Base-by-base conservation (phyloP, 2,797 vertebrate genomes). In the Sus cebifrons region DNA sequence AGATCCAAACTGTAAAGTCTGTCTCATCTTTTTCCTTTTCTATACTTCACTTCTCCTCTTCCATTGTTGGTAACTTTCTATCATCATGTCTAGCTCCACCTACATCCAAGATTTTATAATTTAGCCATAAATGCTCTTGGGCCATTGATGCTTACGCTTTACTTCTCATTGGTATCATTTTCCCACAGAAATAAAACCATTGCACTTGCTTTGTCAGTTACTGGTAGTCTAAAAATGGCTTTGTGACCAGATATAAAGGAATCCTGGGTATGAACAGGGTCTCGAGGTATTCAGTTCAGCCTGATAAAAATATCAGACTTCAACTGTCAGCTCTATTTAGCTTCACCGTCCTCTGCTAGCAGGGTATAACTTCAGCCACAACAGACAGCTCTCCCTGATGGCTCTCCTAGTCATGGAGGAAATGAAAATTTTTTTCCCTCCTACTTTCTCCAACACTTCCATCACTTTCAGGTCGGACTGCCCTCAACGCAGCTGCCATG, bases 251-350 rank as follows among this genome's bases (percentile, higher is more conserved):
- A 71, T 62, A 71, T 62, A 67, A 86, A 86, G 82, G 60, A 77
- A 95, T 92, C 95, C 13, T 89, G 52, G 70, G 17, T 52, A 81
- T 93, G 78, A 71, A 58, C 1, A 15, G 29, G 44, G 44, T 93
- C 32, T 49, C 84, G 54, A 79, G 10, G n/a, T 71, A 13, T 89
- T 83, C 70, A 77, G 11, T 71, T 97, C 64, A 79, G 18, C 7
- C 77, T 87, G 79, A 71, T 67, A 73, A 95, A 89, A 93, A 27
- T 68, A 77, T 67, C 56, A 81, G 40, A 44, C 49, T 86, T 88
- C 82, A 89, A 81, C 65, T 75, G 52, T 86, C 52, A 93, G 29
- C 64, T 86, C n/a, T 67, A 1, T 89, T 91, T 93, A 81, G 58
- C 44, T 29, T 94, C n/a, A 20, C 14, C 32, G 60, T 89, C 27